Evolutionary conservation across 2,888 invertebrate species (phyloP), one percentile per base, ranked within the genome.

Genomic region (Heliconius charithonia): DNA sequence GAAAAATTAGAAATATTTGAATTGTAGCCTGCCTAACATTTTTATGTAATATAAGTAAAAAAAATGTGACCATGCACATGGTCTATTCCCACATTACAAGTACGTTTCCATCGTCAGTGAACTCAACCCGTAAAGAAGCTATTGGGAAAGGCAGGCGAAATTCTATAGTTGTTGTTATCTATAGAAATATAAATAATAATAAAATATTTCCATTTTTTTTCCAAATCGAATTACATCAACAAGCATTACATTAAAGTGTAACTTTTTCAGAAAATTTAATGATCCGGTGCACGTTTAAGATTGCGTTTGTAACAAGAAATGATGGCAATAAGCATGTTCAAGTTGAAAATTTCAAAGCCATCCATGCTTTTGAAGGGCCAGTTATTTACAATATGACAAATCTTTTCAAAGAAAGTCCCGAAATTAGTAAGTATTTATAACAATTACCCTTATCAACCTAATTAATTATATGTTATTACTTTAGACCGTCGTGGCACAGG

Each of bases 341-440:
- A 13, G 85, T 92, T 16, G 85, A 84, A 63, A 84, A 84, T 37
- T 83, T 86, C 13, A 85, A 83, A 12, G 80, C 86, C 32, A 84
- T 84, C 3, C 89, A 91, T 69, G 86, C 84, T 32, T 93, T 86
- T 79, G 89, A 90, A 19, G 92, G 91, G 3, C 86, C 85, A 77
- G 90, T 92, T 4, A 83, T 79, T n/a, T 93, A 90, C 80, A 83
- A 82, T 16, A 85, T 92, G 83, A 89, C 90, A 7, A 91, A 92
- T 78, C 86, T 92, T 1, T 88, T 92, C 77, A 90, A 85, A 82
- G 86, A 87, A 66, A 92, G 85, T 76, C 87, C 89, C 13, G 86
- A 86, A 82, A 87, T 92, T 66, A 92, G 92, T 92, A 86, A 89
- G 92, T 86, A 76, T 10, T 67, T 73, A 41, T 6, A 45, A 32